Evolutionary conservation across 2,113 vertebrate genomes (phyloP).

Genomic region (Poicephalus meyeri): DNA sequence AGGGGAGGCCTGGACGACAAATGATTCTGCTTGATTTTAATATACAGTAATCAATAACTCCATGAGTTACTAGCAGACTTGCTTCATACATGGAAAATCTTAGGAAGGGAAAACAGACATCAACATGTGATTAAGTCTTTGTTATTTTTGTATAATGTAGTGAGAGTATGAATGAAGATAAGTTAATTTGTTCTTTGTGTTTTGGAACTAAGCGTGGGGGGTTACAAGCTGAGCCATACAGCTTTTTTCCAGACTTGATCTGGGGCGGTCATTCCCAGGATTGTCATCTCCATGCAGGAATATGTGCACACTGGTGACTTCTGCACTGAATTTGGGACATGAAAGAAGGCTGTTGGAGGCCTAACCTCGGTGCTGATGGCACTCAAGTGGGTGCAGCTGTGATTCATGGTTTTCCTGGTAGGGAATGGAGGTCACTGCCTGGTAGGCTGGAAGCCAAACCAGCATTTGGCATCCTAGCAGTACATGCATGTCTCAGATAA

Average conservation of each 20-base stretch:
- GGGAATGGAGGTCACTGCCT: neutral
- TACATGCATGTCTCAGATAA: neutral
- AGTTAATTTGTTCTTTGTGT: neutral
- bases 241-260: neutral
- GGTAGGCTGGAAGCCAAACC: neutral
- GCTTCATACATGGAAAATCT: neutral
- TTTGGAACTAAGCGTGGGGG: neutral
- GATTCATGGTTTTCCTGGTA: neutral
- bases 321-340: neutral
- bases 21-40: constrained; percentile 8
- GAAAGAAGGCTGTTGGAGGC: neutral
- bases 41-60: neutral
- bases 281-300: neutral
- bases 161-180: neutral
- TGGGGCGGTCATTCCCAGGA: neutral
- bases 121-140: neutral
- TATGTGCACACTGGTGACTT: neutral
- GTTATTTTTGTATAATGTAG: neutral
- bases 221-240: accelerated
- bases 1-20: neutral
- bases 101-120: neutral
- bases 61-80: neutral
- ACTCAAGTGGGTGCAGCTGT: neutral
- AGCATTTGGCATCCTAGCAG: neutral
- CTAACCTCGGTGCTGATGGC: accelerated